Percentiles rank a stretch among this genome's conserved stretches.
Evolutionary conservation across 2,797 vertebrate species (phyloP).

Genomic region (Neosilurus hyrtlii): DNA sequence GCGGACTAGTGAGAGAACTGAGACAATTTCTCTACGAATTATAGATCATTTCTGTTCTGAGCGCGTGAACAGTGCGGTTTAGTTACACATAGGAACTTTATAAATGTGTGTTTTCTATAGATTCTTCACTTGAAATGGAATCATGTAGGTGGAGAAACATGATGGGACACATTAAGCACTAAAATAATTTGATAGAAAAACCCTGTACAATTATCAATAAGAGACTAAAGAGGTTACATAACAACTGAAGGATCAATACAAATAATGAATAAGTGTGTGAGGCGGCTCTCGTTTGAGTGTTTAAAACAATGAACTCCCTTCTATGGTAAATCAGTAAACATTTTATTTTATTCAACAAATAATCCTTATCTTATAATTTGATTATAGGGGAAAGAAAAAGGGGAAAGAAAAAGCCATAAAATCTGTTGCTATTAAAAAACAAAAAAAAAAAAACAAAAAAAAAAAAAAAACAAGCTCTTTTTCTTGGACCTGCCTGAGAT

Average conservation of each 20-base stretch:
- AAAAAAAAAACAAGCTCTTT: neutral
- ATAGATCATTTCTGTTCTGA: conserved; percentile 8
- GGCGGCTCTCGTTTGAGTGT: neutral
- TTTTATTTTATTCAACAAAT: too few species aligned
- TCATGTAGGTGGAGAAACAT: neutral
- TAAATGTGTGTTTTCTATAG: neutral
- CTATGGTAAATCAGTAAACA: neutral
- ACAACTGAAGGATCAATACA: neutral
- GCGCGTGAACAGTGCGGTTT: neutral
- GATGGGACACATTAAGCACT: neutral
- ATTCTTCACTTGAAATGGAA: neutral
- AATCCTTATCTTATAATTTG: too few species aligned
- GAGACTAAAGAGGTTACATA: neutral
- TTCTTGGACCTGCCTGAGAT: neutral
- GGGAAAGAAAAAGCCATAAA: neutral
- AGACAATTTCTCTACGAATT: neutral
- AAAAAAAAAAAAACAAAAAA: neutral
- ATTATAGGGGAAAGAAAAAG: neutral
- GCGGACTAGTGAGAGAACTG: neutral
- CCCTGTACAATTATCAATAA: neutral
- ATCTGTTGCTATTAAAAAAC: neutral
- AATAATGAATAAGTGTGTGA: neutral
- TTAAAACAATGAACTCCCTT: neutral
- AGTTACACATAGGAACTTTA: neutral
- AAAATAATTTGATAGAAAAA: neutral